phyloP scores from a whole-genome alignment of 2,888 invertebrate species.

The Rotaria sp. region DNA sequence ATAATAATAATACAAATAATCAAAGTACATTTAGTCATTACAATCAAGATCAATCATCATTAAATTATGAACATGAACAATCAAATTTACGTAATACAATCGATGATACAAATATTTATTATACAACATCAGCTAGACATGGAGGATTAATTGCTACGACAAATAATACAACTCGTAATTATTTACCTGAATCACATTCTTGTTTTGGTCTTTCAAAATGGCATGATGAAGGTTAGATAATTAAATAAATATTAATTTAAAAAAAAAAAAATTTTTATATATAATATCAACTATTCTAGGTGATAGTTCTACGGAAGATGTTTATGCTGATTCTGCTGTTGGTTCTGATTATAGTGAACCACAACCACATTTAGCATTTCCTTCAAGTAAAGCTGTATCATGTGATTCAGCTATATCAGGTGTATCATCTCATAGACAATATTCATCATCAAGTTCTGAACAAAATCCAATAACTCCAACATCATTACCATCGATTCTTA shows the following conservation, averaged over 20 bases:
- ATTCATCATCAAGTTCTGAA: neutral
- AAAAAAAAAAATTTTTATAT: neutral
- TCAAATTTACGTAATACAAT: conserved; percentile 3
- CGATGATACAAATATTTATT: conserved; percentile 3
- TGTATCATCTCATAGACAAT: neutral
- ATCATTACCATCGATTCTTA: neutral
- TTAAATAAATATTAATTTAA: neutral
- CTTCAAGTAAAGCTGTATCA: conserved; percentile 12
- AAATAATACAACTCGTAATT: neutral
- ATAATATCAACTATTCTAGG: neutral
- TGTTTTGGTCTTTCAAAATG: conserved; percentile 30
- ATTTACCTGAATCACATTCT: conserved; percentile 27
- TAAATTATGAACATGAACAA: conserved; percentile 1
- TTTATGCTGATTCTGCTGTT: conserved; percentile 17
- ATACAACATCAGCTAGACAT: neutral
- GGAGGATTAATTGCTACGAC: conserved; percentile 23
- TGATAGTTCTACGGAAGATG: conserved; percentile 11
- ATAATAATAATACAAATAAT: neutral
- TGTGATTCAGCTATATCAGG: conserved; percentile 16
- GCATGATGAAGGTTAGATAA: conserved; percentile 12
- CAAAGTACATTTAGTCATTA: neutral
- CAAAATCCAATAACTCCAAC: neutral
- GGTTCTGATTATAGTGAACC: conserved; percentile 30
- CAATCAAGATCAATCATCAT: neutral
- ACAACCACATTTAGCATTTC: neutral